Percentiles rank a stretch among this genome's conserved stretches.
phyloP scores from a whole-genome alignment of 1,140 invertebrate genomes.

The Bombus confusus region DNA sequence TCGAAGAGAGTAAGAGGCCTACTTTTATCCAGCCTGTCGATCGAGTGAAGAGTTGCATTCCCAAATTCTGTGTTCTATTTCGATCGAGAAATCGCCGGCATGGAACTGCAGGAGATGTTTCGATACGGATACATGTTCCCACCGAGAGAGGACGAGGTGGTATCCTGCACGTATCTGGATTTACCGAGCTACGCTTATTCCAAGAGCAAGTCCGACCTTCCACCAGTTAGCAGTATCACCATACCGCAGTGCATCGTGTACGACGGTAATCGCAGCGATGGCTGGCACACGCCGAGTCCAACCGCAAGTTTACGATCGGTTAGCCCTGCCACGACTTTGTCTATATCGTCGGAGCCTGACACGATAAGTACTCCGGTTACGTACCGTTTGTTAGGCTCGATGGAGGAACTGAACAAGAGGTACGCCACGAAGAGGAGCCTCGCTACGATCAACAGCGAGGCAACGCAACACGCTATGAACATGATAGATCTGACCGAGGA shows the following conservation, averaged over 20 bases:
- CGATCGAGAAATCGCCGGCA: slow-evolving; percentile 16
- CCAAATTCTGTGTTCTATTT: neutral
- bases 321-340: slow-evolving; percentile 80
- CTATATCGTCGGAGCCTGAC: slow-evolving; percentile 74
- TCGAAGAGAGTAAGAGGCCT: too few species aligned
- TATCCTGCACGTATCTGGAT: slow-evolving; percentile 71
- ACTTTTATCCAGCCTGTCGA: too few species aligned
- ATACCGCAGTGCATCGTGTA: slow-evolving; percentile 74
- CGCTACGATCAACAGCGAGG: neutral
- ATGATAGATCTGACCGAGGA: slow-evolving; percentile 54
- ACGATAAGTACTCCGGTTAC: slow-evolving; percentile 48
- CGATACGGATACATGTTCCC: slow-evolving; percentile 80
- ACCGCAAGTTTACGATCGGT: slow-evolving; percentile 83
- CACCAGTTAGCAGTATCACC: slow-evolving; percentile 75
- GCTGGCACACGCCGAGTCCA: slow-evolving; percentile 85
- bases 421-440: slow-evolving; percentile 5
- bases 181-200: slow-evolving; percentile 73
- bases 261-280: slow-evolving; percentile 81
- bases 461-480: slow-evolving; percentile 11
- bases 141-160: slow-evolving; percentile 72
- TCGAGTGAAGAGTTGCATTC: neutral
- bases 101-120: slow-evolving; percentile 81
- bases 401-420: slow-evolving; percentile 23
- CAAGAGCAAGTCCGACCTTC: slow-evolving; percentile 66
- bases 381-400: slow-evolving; percentile 51